These are phyloP conservation scores for Aspiorhynchus laticeps DNA, from an alignment of 2,113 vertebrate species.

Conservation along the genomic window DNA sequence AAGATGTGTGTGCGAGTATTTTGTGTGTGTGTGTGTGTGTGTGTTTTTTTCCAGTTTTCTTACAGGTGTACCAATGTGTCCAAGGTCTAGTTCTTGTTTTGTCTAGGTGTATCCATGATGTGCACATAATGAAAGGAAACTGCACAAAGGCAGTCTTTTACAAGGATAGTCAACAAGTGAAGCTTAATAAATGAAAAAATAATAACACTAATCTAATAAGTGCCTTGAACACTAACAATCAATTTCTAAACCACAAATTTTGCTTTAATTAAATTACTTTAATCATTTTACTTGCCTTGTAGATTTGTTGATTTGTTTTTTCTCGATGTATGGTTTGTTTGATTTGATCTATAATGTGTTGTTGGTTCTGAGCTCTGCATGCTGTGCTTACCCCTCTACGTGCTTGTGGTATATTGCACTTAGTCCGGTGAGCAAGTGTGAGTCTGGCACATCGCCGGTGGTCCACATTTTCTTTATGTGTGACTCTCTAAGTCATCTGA, in stretches of 20 bases:
- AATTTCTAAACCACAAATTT: too few species aligned
- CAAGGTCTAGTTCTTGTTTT: too few species aligned
- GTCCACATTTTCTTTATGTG: not conserved
- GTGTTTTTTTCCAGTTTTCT: too few species aligned
- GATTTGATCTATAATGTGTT: not conserved
- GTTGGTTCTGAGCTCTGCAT: not conserved
- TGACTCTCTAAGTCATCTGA: constrained; percentile 19
- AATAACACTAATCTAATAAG: not conserved
- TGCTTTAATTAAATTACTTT: too few species aligned
- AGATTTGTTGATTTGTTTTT: not conserved
- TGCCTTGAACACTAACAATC: too few species aligned
- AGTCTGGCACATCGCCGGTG: not conserved
- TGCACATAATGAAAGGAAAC: not conserved
- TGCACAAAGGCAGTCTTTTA: not conserved
- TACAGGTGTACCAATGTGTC: too few species aligned
- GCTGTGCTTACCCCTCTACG: not conserved
- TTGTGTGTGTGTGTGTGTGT: too few species aligned
- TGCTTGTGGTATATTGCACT: not conserved
- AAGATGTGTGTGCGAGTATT: too few species aligned
- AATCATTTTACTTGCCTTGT: not conserved
- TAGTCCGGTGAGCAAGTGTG: not conserved
- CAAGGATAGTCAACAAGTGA: not conserved
- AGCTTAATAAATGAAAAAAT: too few species aligned
- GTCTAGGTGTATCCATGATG: too few species aligned
- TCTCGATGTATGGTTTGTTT: not conserved